Evolutionary conservation across 2,888 invertebrate species (phyloP), one percentile per base, ranked within the genome.

Genomic region (Vannuccia rotundouncinata): DNA sequence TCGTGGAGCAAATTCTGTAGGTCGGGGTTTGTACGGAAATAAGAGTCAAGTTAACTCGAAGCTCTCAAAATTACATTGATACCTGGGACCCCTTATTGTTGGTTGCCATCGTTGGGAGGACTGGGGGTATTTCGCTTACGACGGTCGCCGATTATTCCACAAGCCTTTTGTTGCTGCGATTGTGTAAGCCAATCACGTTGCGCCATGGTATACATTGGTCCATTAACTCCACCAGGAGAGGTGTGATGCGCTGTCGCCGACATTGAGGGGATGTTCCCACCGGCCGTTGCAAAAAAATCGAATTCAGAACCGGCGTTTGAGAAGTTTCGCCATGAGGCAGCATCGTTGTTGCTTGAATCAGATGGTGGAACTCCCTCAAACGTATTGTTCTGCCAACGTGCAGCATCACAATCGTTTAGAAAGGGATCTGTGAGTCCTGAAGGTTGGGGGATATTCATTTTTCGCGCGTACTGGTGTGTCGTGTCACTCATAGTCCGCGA

Each of bases 81-180:
- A 5, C 45, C 5, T 17, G 10, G 45, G 45, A 45, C 45, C 45
- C 45, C 2, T 66, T 66, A 66, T 27, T 66, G 66, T 66, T n/a
- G 66, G 66, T 27, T 27, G 25, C 10, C 10, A 2, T 66, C 66
- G 22, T 13, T 5, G 2, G 66, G 66, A 22, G 66, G 66, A 66
- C 66, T 66, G 1, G 77, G 77, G 25, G 77, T 77, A 31, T 30
- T 31, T 22, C 77, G 77, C 27, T 31, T 30, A 2, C 77, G 31
- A 17, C 77, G 13, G 25, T 77, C 77, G 31, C 77, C 77, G 25
- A 77, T 77, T 17, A 31, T 31, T 2, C 45, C 77, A 77, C 66
- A 66, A 27, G 66, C 66, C 2, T 5, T 13, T 27, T 66, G 5
- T 27, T 66, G 66, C 25, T 66, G 66, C 66, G 5, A 22, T 22